A percentile compares a stretch with the other conserved stretches of the same genome.
phyloP scores from a whole-genome alignment of 2,797 vertebrate species.

The Myoxocephalus aenaeus region DNA sequence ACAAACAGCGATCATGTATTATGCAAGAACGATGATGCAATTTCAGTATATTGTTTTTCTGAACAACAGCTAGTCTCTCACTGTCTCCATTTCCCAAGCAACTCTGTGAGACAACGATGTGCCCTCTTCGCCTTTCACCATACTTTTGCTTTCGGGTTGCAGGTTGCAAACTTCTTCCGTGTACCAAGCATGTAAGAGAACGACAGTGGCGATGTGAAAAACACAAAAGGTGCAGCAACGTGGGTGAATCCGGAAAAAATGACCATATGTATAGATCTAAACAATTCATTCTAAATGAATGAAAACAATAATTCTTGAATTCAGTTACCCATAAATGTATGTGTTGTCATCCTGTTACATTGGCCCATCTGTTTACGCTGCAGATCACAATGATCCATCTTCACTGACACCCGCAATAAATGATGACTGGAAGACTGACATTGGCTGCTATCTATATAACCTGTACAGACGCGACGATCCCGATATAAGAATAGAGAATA shows the following conservation, averaged over 20 bases:
- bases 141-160: neutral
- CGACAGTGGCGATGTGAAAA: neutral
- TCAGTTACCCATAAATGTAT: neutral
- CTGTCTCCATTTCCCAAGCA: conserved; percentile 55
- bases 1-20: conserved; percentile 72
- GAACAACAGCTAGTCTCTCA: conserved; percentile 69
- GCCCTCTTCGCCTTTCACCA: conserved; percentile 32
- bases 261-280: neutral
- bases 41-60: conserved; percentile 77
- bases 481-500: neutral
- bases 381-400: neutral
- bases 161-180: no score
- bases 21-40: conserved; percentile 77
- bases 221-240: neutral
- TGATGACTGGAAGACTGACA: neutral
- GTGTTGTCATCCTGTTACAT: neutral
- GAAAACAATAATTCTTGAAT: neutral
- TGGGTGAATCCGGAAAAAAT: neutral
- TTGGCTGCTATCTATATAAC: neutral
- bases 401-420: neutral
- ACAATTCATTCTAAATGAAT: neutral
- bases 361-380: neutral
- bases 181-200: neutral
- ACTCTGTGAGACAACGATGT: conserved; percentile 49
- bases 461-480: neutral